phyloP scores from a whole-genome alignment of 2,797 vertebrate species.

The Pogonophryne albipinna region DNA sequence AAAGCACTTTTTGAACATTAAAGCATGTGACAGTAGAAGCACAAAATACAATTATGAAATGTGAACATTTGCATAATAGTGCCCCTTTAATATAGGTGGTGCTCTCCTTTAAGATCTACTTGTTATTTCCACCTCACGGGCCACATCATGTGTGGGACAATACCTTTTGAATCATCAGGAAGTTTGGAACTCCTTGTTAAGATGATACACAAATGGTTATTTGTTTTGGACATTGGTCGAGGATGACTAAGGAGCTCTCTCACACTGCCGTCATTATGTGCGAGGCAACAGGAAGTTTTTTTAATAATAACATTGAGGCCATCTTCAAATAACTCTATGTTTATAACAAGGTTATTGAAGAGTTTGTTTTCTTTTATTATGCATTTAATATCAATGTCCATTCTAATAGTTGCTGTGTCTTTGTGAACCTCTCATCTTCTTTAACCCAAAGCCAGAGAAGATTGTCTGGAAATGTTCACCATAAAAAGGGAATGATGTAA shows the following conservation, averaged over 20 bases:
- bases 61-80: too few relatives aligned
- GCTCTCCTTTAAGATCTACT: constrained; percentile 8
- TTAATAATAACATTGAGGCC: background rate
- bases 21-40: too few relatives aligned
- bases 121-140: background rate
- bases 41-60: too few relatives aligned
- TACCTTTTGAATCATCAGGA: constrained; percentile 7
- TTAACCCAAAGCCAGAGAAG: constrained; percentile 23
- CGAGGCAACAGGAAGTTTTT: constrained; percentile 5
- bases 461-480: background rate
- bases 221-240: constrained; percentile 28
- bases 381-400: constrained; percentile 15
- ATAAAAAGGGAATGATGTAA: background rate
- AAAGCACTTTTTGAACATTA: too few relatives aligned
- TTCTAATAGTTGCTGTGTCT: background rate
- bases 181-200: constrained; percentile 27
- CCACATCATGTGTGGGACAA: constrained; percentile 23
- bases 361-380: constrained; percentile 16
- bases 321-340: background rate
- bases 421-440: constrained; percentile 21
- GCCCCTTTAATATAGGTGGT: too few relatives aligned
- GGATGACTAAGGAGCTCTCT: constrained; percentile 16
- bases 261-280: background rate
- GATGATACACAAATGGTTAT: constrained; percentile 32
- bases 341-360: background rate